phyloP scores from a whole-genome alignment of 2,113 vertebrate species.

The Spheniscus mendiculus region DNA sequence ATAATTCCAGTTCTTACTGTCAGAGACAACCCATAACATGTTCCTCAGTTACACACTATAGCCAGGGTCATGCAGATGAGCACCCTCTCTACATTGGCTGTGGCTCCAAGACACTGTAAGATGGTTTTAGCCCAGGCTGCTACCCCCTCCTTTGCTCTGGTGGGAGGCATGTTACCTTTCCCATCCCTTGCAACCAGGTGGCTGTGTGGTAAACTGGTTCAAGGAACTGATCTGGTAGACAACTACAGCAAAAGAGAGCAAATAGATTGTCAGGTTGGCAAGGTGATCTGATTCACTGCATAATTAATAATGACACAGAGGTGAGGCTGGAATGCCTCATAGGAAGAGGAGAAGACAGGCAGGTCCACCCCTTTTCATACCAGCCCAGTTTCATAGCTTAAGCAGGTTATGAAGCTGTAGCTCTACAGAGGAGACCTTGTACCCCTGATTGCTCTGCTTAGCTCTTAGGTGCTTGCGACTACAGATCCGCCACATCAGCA shows the following conservation, averaged over 20 bases:
- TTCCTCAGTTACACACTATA: neutral
- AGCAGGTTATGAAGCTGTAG: neutral
- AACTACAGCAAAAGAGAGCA: neutral
- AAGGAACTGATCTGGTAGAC: neutral
- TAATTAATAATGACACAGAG: neutral
- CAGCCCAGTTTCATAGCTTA: neutral
- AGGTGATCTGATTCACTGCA: neutral
- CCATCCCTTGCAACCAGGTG: neutral
- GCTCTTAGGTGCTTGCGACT: neutral
- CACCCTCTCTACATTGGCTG: too few species aligned
- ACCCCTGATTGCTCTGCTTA: rapidly evolving
- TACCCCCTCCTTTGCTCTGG: neutral
- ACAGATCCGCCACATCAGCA: neutral
- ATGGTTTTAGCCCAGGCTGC: neutral
- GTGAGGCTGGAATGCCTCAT: neutral
- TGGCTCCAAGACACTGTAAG: neutral
- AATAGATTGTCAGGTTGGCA: neutral
- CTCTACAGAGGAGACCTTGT: neutral
- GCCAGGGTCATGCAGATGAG: neutral
- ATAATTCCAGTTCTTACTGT: neutral
- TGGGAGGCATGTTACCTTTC: neutral
- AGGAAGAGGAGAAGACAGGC: neutral
- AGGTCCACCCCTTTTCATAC: neutral
- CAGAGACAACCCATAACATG: neutral
- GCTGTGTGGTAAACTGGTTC: neutral